Base-by-base conservation (phyloP, 2,797 vertebrate species). In the Danio jaintianensis region DNA sequence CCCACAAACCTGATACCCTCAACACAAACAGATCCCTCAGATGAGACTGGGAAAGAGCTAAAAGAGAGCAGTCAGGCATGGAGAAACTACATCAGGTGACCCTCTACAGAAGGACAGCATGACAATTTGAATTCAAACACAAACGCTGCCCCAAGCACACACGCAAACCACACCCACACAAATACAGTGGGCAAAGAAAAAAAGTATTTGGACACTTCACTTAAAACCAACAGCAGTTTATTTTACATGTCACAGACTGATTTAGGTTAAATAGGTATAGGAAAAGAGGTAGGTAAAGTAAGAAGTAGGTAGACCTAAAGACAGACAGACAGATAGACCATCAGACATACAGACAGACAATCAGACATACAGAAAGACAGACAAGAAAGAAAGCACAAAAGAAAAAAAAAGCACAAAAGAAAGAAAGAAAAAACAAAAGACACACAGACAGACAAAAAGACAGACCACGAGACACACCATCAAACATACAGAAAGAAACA, bases 1-100 rank as follows among this genome's bases (percentile, higher is more conserved):
- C 81, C 56, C 61, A 68, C 29, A 77, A 81, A 82, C 75, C 75
- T 64, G 83, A 84, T 82, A 78, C 75, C 75, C 61, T 73, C 79
- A 79, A 68, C 59, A 73, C 70, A 75, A 82, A 79, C 79, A 84
- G 75, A 69, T 62, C 75, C 50, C 68, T 50, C 36, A 72, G 68
- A 53, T 72, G 59, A 69, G 67, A 72, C 68, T 72, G 50, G 48
- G 42, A 80, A 80, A 73, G 78, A 50, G 40, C 75, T 78, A 59
- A 78, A 78, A 72, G 83, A 22, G 64, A 62, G 70, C 83, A 82
- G 62, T 67, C 78, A 77, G 43, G 79, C 83, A 71, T 82, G 56
- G 62, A 74, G 56, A 50, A 67, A 79, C 76, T 68, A 72, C 69
- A 73, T 80, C 78, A 73, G 70, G 61, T 58, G 69, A 73, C 22